phyloP scores from a whole-genome alignment of 2,888 invertebrate genomes.

The Crossocerus cetratus region DNA sequence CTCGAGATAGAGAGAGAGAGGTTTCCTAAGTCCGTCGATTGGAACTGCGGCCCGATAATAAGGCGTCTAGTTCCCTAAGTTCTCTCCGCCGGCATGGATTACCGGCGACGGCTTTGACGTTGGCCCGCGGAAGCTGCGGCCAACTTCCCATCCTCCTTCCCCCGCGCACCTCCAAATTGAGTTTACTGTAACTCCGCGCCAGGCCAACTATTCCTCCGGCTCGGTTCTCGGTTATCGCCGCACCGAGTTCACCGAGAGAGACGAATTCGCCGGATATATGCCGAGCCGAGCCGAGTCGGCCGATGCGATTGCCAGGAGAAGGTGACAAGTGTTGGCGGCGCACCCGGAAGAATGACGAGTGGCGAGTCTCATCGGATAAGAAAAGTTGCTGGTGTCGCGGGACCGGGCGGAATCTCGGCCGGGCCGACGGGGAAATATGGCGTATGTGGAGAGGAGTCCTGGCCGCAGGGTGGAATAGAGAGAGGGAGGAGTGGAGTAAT shows the following conservation, averaged over 20 bases:
- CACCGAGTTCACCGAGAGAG: background rate
- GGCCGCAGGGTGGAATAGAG: background rate
- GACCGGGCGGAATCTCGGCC: background rate
- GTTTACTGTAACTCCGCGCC: constrained; percentile 17
- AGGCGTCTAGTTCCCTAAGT: constrained; percentile 1
- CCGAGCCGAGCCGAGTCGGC: background rate
- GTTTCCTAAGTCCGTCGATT: background rate
- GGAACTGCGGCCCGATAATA: background rate
- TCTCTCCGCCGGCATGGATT: background rate
- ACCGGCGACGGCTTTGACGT: background rate
- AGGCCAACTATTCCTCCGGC: constrained; percentile 3
- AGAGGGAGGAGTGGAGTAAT: constrained; percentile 50
- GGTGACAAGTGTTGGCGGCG: too few relatives aligned
- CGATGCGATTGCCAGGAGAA: too few relatives aligned
- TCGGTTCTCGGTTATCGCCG: background rate
- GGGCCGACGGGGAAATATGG: background rate
- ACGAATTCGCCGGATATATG: background rate
- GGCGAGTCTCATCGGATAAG: too few relatives aligned
- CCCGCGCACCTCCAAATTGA: constrained; percentile 12
- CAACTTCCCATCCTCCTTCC: background rate
- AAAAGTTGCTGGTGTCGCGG: too few relatives aligned
- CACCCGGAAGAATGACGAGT: background rate
- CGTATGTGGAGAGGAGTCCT: background rate
- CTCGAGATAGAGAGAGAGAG: background rate
- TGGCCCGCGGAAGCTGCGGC: background rate